Evolutionary conservation across 2,888 invertebrate species (phyloP), one percentile per base, ranked within the genome.

Genomic region (Sinopyrophorus schimmeli): DNA sequence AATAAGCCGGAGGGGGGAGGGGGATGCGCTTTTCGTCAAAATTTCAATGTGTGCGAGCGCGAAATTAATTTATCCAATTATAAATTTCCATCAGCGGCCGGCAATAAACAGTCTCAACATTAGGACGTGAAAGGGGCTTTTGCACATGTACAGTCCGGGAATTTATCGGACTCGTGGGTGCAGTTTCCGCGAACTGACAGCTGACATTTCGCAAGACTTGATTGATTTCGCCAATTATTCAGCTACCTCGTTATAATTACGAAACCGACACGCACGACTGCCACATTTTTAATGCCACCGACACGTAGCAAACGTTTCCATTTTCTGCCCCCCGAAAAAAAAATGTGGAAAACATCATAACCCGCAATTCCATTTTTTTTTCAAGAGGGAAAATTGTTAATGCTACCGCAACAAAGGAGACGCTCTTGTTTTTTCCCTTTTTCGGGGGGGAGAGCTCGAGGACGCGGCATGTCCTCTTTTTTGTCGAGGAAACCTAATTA

Each of bases 151-250:
- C 41, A 32, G 16, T 16, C 21, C 10, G 16, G 31, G 32, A 41
- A 31, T 41, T 41, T 41, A 41, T 41, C 21, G 41, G 23, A 41
- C 41, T 41, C 41, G 20, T 11, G 32, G 31, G 41, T 31, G 24
- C 16, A 41, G 41, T 41, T 41, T 21, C 41, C 24, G 24, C 31
- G 23, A 32, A 41, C 30, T 30, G 31, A 41, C 30, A 41, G 30
- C 31, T 41, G 41, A 31, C 41, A 41, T 23, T 41, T 41, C 17
- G 41, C 20, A 41, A 30, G 20, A 20, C 21, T 31, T 41, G 41
- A 41, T 41, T 41, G 31, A 41, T 41, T 31, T 24, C 18, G 27
- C 27, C 39, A 39, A 39, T 39, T 39, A 39, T 24, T 39, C 27
- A 17, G 27, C 39, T 39, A 24, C 39, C 27, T 23, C 37, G 15